Evolutionary conservation across 1,140 invertebrate genomes (phyloP), one percentile per base, ranked within the genome.

Genomic region (Catajapyx aquilonaris): DNA sequence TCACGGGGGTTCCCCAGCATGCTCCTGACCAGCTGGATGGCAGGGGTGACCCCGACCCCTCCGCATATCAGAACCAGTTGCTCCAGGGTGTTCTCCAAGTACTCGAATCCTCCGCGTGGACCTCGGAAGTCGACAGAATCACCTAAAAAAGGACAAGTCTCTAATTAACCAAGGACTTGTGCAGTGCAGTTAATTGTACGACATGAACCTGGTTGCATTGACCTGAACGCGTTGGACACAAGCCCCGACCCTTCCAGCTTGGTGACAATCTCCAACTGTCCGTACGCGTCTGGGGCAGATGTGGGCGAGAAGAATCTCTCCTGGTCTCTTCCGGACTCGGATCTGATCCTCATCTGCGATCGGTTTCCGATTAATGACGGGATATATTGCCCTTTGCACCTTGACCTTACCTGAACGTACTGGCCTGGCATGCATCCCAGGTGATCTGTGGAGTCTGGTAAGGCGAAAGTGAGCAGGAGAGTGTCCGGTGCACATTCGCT

Each of bases 11-110:
- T 7, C 15, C 13, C 15, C 3, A 7, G 15, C 18, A 31, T 17
- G 30, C 18, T 13, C 15, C 30, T 13, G 18, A 31, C 18, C 7
- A 48, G 42, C 30, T 45, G 46, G 31, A 48, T 25, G 18, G 35
- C 42, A 11, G 46, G 46, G 2, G 46, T 48, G 20, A 48, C 38
- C 4, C 46, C 46, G 4, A 42, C 44, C 0, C 46, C 46, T 10
- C 43, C 42, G 1, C 40, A 42, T 13, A 48, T 19, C 41, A 42
- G 17, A 13, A 28, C 30, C 9, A 42, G 13, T 9, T 20, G 20
- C 9, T 42, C 32, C 30, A 42, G 25, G 10, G 3, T 3, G 10
- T 16, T 19, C 7, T 7, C 13, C 20, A 30, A 16, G 28, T 42
- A 41, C 16, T 42, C 41, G 13, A 42, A 42, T 4, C 41, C 41